A percentile compares a stretch with the other conserved stretches of the same genome.
phyloP scores from a whole-genome alignment of 2,888 invertebrate species.

The Ephialtes manifestator region DNA sequence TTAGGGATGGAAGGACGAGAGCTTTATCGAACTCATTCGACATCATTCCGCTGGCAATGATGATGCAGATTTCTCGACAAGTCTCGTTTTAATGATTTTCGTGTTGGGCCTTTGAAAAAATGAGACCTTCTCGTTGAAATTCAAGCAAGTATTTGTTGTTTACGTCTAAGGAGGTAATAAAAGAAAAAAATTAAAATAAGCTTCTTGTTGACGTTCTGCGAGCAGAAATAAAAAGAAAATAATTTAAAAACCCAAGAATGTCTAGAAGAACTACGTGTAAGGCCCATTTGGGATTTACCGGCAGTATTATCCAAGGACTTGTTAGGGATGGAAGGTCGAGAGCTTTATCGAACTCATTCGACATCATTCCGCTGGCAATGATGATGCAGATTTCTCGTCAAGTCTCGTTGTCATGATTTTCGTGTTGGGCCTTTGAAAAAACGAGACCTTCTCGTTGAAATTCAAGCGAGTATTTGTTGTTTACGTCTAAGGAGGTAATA shows the following conservation, averaged over 20 bases:
- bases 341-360: too few species aligned
- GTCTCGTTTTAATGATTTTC: neutral
- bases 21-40: too few species aligned
- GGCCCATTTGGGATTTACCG: too few species aligned
- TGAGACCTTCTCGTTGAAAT: neutral
- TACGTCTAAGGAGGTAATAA: neutral
- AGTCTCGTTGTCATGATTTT: neutral
- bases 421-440: neutral
- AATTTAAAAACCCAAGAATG: too few species aligned
- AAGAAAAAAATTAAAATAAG: neutral
- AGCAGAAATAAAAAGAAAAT: neutral
- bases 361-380: neutral
- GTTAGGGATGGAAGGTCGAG: too few species aligned
- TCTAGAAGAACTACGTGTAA: too few species aligned
- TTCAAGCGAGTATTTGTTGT: constrained; percentile 1
- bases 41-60: neutral
- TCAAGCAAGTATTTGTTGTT: neutral
- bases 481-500: neutral
- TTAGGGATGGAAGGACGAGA: too few species aligned
- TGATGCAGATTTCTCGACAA: constrained; percentile 13
- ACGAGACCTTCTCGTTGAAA: neutral
- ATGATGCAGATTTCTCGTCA: constrained; percentile 9
- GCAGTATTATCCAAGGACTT: too few species aligned
- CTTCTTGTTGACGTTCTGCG: neutral
- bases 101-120: neutral